Base-by-base conservation (phyloP, 2,888 invertebrate species). In the Lissocephala sabroskyi region DNA sequence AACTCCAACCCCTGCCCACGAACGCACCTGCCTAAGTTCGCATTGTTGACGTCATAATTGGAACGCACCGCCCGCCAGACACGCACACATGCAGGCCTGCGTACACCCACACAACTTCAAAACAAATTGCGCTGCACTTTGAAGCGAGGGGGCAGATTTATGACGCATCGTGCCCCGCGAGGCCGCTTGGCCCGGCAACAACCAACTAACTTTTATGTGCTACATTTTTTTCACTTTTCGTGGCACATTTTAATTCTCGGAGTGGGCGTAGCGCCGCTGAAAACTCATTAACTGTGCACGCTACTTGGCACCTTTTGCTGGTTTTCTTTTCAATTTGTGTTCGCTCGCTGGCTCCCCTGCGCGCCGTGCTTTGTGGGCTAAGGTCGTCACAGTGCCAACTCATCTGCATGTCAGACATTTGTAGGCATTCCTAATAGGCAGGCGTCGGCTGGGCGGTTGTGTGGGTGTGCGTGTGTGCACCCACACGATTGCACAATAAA, bases 201-300 rank as follows among this genome's bases (percentile, higher is more conserved):
- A n/a, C 52, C 11, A 32, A 30, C 51, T 41, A 42, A 35, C 45
- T 40, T 41, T 37, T 47, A 49, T 77, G 71, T 56, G 56, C 64
- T 51, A 77, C 64, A 65, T 75, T 68, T 41, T 66, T 54, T 55
- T 58, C 55, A 54, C 60, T 61, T 62, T 63, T 70, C 78, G 77
- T 70, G 63, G 66, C 47, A 71, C 74, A 74, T 71, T 71, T 77
- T 62, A 77, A 71, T 74, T 64, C 59, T 48, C 45, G 32, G 26
- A 33, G 49, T 32, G 40, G 44, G 28, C 11, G 36, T 29, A 1
- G 33, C 3, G 16, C 13, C 14, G 10, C 10, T 6, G 14, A 74
- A 74, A 77, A 71, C 75, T 71, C 71, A 77, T 71, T 71, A 71
- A 77, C 78, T 70, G 75, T 64, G 75, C 74, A 77, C 71, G 78